Evolutionary conservation across 1,140 invertebrate genomes (phyloP), one percentile per base, ranked within the genome.

Genomic region (Cecropterus lyciades): DNA sequence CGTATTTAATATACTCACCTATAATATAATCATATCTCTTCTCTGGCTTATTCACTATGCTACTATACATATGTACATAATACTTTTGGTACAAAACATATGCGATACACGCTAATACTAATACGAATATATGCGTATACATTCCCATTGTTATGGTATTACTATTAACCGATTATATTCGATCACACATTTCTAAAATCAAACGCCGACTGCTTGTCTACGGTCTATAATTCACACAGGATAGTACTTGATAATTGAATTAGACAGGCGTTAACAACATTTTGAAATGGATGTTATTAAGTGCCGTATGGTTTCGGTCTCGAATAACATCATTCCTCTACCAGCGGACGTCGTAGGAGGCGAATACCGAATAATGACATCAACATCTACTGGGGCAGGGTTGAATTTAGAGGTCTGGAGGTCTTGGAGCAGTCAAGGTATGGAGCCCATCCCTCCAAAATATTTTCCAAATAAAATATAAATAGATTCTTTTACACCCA

Each of bases 1-100:
- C 20, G 24, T 33, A 56, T 24, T 17, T 52, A 43, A 43, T 20
- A 14, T 40, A 79, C 89, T 85, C 73, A 92, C 89, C 90, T 51
- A 92, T 85, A 65, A 92, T 89, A 65, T 91, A 92, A 71, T 92
- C 90, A 68, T 92, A 92, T 77, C 83, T 74, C 33, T 85, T 85
- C 8, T 80, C 77, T 0, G 85, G 83, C 17, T 84, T 87, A 5
- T 49, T 43, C 15, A 91, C 64, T 51, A 91, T 69, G 72, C 89
- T 91, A 1, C 70, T 72, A 40, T 89, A 82, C 5, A 49, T 73
- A 69, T 83, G 82, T 10, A 69, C 53, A 66, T 33, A 33, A 33
- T 87, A 89, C 70, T 74, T 82, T 20, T 87, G 77, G 69, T 89
- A 89, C 56, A 88, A 72, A 9, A 84, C 17, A 64, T 89, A 91